Percentiles rank a stretch among this genome's conserved stretches.
Conservation (phyloP, 2,797 vertebrate genomes). For the Amphiprion clarkii region DNA sequence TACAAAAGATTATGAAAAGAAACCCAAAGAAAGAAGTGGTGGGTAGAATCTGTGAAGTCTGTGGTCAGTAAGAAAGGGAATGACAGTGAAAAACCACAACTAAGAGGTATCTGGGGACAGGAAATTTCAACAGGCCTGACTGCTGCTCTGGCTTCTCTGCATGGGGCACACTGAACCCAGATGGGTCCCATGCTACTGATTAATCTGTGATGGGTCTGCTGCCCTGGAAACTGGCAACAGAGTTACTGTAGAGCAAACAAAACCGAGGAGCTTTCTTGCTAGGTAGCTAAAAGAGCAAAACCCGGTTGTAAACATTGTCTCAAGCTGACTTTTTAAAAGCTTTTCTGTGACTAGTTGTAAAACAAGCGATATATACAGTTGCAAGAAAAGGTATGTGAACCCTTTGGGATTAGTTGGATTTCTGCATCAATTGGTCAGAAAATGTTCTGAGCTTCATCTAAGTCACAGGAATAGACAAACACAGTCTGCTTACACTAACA, state of each 20-base stretch:
- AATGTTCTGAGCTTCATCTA: no score
- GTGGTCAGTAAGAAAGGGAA: no score
- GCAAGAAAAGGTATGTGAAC: no score
- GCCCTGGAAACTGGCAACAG: neutral
- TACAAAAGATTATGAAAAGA: no score
- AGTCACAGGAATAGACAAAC: no score
- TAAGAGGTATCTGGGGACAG: neutral
- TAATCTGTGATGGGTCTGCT: neutral
- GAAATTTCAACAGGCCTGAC: neutral
- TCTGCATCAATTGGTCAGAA: no score
- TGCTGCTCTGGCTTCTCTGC: neutral
- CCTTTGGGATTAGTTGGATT: no score
- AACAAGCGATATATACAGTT: neutral
- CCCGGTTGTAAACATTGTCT: neutral
- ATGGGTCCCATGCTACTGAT: slow-evolving; percentile 1
- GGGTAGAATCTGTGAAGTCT: no score
- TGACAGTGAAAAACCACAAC: neutral
- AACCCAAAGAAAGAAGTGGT: no score
- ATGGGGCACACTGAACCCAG: neutral
- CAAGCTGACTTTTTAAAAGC: neutral
- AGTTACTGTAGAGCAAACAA: neutral
- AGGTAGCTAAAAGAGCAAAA: neutral
- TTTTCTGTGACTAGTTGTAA: neutral
- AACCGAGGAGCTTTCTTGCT: neutral
- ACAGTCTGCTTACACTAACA: no score